phyloP scores from a whole-genome alignment of 1,140 invertebrate genomes.

The Adoxophyes honmai region DNA sequence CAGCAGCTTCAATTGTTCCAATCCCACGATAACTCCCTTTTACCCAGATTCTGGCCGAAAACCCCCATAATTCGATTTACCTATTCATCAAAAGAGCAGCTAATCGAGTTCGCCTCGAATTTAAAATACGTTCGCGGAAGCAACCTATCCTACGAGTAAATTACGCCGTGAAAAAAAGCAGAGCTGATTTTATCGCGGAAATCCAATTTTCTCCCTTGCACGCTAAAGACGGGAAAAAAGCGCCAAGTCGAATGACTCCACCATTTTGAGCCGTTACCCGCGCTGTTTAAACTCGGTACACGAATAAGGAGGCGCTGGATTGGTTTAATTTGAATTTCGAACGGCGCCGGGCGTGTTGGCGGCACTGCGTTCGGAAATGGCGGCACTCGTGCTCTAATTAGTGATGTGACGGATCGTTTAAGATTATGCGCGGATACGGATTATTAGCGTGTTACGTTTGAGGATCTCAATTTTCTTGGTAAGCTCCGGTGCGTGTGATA shows the following conservation, averaged over 20 bases:
- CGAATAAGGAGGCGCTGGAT: conserved; percentile 75
- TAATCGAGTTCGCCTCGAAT: conserved; percentile 69
- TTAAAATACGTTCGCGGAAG: conserved; percentile 59
- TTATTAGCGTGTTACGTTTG: too few relatives aligned
- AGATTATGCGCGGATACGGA: too few relatives aligned
- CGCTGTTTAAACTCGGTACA: conserved; percentile 63
- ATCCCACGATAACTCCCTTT: neutral
- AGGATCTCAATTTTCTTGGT: too few relatives aligned
- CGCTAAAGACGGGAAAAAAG: conserved; percentile 72
- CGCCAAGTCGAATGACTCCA: conserved; percentile 73
- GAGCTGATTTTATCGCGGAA: conserved; percentile 67
- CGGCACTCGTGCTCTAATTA: conserved; percentile 44
- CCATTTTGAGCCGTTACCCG: conserved; percentile 68
- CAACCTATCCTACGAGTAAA: conserved; percentile 51
- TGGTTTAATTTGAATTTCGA: conserved; percentile 75
- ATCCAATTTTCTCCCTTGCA: conserved; percentile 74
- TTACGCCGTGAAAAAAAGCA: conserved; percentile 55
- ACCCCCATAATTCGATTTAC: conserved; percentile 17
- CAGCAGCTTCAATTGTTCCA: too few relatives aligned
- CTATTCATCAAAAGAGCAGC: conserved; percentile 23
- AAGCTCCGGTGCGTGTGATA: too few relatives aligned
- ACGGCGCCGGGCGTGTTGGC: conserved; percentile 43
- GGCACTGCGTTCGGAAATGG: conserved; percentile 28
- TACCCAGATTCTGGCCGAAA: conserved; percentile 3
- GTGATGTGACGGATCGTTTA: too few relatives aligned